phyloP scores from a whole-genome alignment of 1,140 invertebrate genomes.

The Lepidotrigona ventralis region DNA sequence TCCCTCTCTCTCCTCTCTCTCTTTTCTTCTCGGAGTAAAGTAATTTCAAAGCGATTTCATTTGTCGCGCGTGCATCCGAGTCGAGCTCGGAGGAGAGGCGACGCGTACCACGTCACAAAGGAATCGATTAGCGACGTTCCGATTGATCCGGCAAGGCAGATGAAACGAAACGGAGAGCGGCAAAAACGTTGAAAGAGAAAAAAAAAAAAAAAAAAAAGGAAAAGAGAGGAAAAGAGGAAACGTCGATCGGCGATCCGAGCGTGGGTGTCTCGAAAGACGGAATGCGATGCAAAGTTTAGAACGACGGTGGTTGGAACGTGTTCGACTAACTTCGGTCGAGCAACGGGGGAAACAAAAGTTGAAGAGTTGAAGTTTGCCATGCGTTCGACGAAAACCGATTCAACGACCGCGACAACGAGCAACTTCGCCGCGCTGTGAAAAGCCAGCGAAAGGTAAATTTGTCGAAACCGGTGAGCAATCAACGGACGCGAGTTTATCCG shows the following conservation, averaged over 20 bases:
- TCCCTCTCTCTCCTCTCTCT: too few relatives aligned
- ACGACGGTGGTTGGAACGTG: too few relatives aligned
- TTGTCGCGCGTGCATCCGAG: background rate
- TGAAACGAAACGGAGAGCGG: background rate
- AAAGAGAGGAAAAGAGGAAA: too few relatives aligned
- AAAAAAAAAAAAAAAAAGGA: too few relatives aligned
- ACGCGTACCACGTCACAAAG: background rate
- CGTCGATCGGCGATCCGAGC: too few relatives aligned
- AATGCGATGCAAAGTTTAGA: background rate
- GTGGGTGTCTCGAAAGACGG: background rate
- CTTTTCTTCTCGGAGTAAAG: background rate
- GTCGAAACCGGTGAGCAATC: background rate
- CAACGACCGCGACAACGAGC: background rate
- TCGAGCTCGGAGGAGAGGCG: background rate
- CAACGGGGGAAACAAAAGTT: slow-evolving; percentile 8
- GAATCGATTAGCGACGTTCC: background rate
- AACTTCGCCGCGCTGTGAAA: too few relatives aligned
- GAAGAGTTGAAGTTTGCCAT: slow-evolving; percentile 7
- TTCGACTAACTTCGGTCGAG: slow-evolving; percentile 12
- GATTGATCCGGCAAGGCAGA: background rate
- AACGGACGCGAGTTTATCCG: background rate
- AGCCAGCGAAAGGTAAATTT: background rate
- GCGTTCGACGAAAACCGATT: background rate
- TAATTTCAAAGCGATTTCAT: background rate
- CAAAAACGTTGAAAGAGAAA: background rate